phyloP scores from a whole-genome alignment of 2,797 vertebrate genomes.

The Bradypodion pumilum region DNA sequence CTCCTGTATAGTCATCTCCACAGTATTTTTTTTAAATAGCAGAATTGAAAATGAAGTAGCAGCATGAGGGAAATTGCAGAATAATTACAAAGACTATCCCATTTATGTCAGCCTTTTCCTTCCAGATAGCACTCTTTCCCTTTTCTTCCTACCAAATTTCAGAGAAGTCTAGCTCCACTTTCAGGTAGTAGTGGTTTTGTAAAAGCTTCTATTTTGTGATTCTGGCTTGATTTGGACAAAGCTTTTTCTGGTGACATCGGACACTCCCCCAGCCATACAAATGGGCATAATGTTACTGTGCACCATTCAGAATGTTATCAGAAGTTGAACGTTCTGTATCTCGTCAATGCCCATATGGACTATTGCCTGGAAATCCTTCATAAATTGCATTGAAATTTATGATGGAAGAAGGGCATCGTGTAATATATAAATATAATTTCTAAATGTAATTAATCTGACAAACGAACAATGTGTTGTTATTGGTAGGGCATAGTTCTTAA shows the following conservation, averaged over 20 bases:
- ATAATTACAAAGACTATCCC: not conserved
- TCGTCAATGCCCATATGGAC: too few species aligned
- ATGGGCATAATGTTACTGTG: not conserved
- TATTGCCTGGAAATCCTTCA: not conserved
- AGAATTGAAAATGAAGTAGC: not conserved
- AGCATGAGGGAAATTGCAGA: not conserved
- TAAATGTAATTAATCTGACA: not conserved
- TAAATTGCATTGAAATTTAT: not conserved
- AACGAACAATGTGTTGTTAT: not conserved
- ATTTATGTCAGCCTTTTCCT: not conserved
- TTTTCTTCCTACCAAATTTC: not conserved
- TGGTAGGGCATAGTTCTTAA: not conserved
- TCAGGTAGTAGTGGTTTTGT: not conserved
- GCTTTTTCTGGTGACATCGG: not conserved
- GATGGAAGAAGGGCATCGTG: not conserved
- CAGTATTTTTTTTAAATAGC: not conserved
- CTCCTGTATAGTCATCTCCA: too few species aligned
- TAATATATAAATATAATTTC: not conserved
- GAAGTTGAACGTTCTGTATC: not conserved
- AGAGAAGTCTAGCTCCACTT: not conserved
- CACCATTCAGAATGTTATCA: not conserved
- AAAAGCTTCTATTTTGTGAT: not conserved
- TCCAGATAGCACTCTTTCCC: not conserved
- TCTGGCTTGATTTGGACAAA: not conserved
- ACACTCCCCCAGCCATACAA: not conserved